Evolutionary conservation across 2,797 vertebrate genomes (phyloP).

Genomic region (Catostomus latipinnis): DNA sequence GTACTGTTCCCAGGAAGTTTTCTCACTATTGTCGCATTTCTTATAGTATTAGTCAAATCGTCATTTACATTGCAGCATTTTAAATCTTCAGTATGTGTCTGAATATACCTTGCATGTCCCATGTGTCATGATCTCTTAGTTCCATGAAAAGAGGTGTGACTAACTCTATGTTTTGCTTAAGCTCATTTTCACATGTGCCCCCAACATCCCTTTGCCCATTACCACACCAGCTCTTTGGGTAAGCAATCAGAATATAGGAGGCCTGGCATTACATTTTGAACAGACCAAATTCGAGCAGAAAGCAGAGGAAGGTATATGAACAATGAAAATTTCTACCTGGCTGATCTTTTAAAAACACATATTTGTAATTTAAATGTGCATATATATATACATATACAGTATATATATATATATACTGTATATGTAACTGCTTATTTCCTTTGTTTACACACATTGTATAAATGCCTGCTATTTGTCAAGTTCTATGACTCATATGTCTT

Average conservation of each 20-base stretch:
- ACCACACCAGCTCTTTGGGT: constrained; percentile 45
- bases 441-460: constrained; percentile 52
- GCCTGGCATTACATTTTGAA: constrained; percentile 52
- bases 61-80: constrained; percentile 15
- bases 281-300: constrained; percentile 44
- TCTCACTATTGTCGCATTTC: constrained; percentile 9
- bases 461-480: constrained; percentile 63
- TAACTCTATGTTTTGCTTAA: constrained; percentile 67
- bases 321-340: background rate
- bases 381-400: too few relatives aligned
- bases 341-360: background rate
- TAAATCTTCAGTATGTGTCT: constrained; percentile 40
- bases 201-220: constrained; percentile 56
- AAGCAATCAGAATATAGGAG: constrained; percentile 53
- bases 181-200: constrained; percentile 64
- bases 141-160: constrained; percentile 44
- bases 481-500: constrained; percentile 47
- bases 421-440: constrained; percentile 53
- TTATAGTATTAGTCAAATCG: constrained; percentile 10
- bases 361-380: background rate
- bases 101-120: constrained; percentile 23
- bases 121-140: constrained; percentile 34
- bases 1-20: background rate
- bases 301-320: constrained; percentile 48
- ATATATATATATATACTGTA: too few relatives aligned